These are phyloP conservation scores for Parasteatoda lunata DNA, from an alignment of 2,888 invertebrate species.

Conservation along the genomic window DNA sequence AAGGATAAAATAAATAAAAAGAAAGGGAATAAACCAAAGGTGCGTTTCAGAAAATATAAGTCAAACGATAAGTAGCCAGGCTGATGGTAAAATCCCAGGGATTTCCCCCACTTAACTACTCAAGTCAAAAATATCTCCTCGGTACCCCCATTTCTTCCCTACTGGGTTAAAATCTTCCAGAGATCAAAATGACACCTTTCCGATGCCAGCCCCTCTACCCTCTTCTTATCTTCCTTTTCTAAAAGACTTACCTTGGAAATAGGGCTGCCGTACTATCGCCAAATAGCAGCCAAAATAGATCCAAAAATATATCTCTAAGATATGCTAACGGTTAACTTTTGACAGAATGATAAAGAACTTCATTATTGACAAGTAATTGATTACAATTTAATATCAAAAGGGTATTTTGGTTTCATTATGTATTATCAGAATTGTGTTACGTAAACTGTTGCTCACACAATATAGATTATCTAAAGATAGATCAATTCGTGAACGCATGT, in stretches of 20 bases:
- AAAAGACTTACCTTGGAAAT: conserved; percentile 53
- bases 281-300: too few relatives aligned
- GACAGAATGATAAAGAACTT: too few relatives aligned
- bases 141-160: conserved; percentile 28
- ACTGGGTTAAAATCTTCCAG: conserved; percentile 55
- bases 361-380: too few relatives aligned
- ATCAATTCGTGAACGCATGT: too few relatives aligned
- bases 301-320: too few relatives aligned
- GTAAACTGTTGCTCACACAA: too few relatives aligned
- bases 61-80: conserved; percentile 26
- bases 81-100: conserved; percentile 31
- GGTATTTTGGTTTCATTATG: too few relatives aligned
- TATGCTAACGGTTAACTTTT: too few relatives aligned
- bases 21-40: conserved; percentile 16
- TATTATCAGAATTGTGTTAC: too few relatives aligned
- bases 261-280: conserved; percentile 34
- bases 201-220: conserved; percentile 37
- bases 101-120: conserved; percentile 68
- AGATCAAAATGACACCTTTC: conserved; percentile 66
- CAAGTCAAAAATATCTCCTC: conserved; percentile 65
- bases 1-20: conserved; percentile 46
- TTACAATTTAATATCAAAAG: too few relatives aligned
- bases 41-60: conserved; percentile 40
- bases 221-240: conserved; percentile 33
- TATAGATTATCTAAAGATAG: too few relatives aligned